Conservation (phyloP, 2,797 vertebrate species). For the Nannoperca obscura region DNA sequence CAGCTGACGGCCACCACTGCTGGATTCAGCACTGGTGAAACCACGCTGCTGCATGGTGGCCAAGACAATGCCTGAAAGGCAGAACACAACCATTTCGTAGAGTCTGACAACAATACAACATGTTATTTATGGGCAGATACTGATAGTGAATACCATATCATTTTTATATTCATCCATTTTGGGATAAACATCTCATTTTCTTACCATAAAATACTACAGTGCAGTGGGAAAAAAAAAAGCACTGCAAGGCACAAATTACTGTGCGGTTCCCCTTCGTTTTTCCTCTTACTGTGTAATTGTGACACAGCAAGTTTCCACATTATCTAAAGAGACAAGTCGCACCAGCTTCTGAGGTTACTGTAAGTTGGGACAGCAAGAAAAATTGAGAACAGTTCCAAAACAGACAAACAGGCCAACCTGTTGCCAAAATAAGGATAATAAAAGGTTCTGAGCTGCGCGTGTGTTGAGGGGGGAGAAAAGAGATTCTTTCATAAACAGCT, state of each 20-base stretch:
- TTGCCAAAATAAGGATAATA: constrained; percentile 73
- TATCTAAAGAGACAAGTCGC: constrained; percentile 15
- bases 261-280: constrained; percentile 6
- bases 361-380: constrained; percentile 45
- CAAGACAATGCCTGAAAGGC: constrained; percentile 68
- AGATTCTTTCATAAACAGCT: constrained; percentile 65
- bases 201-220: neutral
- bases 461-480: constrained; percentile 8
- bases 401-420: constrained; percentile 60
- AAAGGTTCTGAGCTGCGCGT: constrained; percentile 62
- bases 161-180: neutral
- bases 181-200: neutral
- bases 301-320: constrained; percentile 26
- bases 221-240: neutral
- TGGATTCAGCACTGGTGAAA: constrained; percentile 62
- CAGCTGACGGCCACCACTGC: constrained; percentile 62
- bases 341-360: constrained; percentile 35
- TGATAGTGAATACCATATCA: neutral
- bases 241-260: neutral
- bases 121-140: no score
- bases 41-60: constrained; percentile 48
- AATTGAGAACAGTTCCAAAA: constrained; percentile 59
- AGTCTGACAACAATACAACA: constrained; percentile 34
- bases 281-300: constrained; percentile 8
- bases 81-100: constrained; percentile 62